phyloP scores from a whole-genome alignment of 2,113 vertebrate genomes.

The Dasyprocta punctata region DNA sequence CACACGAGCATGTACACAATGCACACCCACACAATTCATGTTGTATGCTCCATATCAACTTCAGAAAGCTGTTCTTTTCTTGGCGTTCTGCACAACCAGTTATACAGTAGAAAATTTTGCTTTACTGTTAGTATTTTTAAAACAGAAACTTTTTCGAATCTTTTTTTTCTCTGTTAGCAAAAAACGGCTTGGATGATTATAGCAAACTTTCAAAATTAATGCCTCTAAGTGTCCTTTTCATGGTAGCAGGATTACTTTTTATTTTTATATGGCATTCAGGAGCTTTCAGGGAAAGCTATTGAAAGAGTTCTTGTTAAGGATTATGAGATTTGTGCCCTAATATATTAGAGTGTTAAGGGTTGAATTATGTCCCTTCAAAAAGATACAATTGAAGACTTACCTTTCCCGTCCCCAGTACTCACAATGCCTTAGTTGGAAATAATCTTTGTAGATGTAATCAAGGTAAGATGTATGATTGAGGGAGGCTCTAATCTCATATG shows the following conservation, averaged over 20 bases:
- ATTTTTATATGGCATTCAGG: not conserved
- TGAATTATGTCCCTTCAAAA: not conserved
- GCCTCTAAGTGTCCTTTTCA: constrained; percentile 12
- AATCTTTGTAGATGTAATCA: not conserved
- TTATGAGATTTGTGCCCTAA: not conserved
- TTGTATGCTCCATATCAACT: not conserved
- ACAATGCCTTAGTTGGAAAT: not conserved
- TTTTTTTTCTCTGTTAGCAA: not conserved
- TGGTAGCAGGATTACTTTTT: not conserved
- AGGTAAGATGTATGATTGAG: not conserved
- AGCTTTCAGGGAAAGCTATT: not conserved
- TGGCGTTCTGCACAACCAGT: not conserved
- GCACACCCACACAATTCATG: not conserved
- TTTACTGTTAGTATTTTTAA: constrained; percentile 46
- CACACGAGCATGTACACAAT: rapidly evolving
- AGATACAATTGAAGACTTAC: not conserved
- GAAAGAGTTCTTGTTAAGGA: not conserved
- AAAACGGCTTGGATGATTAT: not conserved
- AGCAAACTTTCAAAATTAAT: constrained; percentile 38
- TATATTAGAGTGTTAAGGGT: not conserved
- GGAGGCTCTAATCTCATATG: not conserved
- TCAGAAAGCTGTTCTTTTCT: not conserved
- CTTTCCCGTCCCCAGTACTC: not conserved
- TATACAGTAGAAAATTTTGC: not conserved
- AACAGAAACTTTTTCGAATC: constrained; percentile 1